These are phyloP conservation scores for Synchiropus splendidus DNA, from an alignment of 2,113 vertebrate genomes.

Conservation along the genomic window DNA sequence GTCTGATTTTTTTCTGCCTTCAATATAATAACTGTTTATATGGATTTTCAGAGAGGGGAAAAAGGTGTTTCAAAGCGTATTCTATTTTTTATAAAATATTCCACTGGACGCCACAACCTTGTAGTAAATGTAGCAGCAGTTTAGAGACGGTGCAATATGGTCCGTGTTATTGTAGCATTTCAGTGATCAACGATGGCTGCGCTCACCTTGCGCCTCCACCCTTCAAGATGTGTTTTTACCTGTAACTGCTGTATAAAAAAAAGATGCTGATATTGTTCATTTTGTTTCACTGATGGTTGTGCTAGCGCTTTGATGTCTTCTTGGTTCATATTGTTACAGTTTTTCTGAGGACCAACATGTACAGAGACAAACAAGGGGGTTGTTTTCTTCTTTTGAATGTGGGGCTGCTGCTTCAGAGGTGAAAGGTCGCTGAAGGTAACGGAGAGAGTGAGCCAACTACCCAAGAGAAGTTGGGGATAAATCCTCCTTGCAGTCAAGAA, in stretches of 20 bases:
- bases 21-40: too few species aligned
- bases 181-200: slow-evolving; percentile 35
- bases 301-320: slow-evolving; percentile 45
- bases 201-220: too few species aligned
- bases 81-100: too few species aligned
- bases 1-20: too few species aligned
- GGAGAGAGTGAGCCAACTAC: slow-evolving; percentile 14
- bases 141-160: too few species aligned
- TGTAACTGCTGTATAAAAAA: slow-evolving; percentile 67
- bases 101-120: too few species aligned
- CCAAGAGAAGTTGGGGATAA: slow-evolving; percentile 18
- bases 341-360: too few species aligned
- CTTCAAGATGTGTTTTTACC: slow-evolving; percentile 53
- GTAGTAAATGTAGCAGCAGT: neutral
- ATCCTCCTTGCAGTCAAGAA: slow-evolving; percentile 34
- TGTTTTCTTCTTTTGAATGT: slow-evolving; percentile 3
- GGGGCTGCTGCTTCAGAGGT: slow-evolving; percentile 22
- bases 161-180: neutral
- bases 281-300: slow-evolving; percentile 45
- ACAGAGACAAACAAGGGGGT: too few species aligned
- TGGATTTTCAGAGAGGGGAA: too few species aligned
- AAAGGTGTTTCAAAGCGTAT: too few species aligned
- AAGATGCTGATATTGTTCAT: slow-evolving; percentile 48
- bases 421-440: slow-evolving; percentile 27
- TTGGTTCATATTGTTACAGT: slow-evolving; percentile 40